Evolutionary conservation across 2,797 vertebrate genomes (phyloP), one percentile per base, ranked within the genome.

Genomic region (Cirrhinus molitorella): DNA sequence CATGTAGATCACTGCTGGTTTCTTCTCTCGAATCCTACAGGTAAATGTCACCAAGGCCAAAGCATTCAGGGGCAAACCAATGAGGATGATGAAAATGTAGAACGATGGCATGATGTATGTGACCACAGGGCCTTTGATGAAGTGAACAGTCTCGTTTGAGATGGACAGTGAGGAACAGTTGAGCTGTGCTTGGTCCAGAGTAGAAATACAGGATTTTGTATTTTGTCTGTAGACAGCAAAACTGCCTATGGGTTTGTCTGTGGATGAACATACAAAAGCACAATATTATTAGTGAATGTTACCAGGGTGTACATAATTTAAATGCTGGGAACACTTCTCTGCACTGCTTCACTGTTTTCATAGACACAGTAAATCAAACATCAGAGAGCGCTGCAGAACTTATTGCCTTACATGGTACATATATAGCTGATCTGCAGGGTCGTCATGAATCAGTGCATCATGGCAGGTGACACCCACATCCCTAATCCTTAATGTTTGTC

Each of bases 1-100:
- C 97, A 99, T 97, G 87, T 96, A 99, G 70, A 98, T 92, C 14
- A 94, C 91, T 0, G 97, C 94, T 0, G 97, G 96, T 85, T 95
- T 98, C 90, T 95, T 94, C 1, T 95, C 88, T n/a, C 95, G 94
- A 92, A 97, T 95, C 80, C 92, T 93, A 57, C 89, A 87, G 31
- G 92, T 1, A 59, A 98, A 97, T 72, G 95, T 91, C 0, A 96
- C 21, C 9, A 96, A 81, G 0, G 97, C 96, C 14, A 92, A 85
- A 40, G 95, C 0, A 84, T 99, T 99, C 51, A 98, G 90, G 1
- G 96, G 97, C 0, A 98, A 84, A 43, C 96, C 96, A 83, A 96
- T 8, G 10, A 92, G 19, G 68, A 95, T 92, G 78, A 98, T 95
- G 3, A 95, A n/a, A 0, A 94, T 92, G 90, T 98, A 98, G 86